These are phyloP conservation scores for Metaphire vulgaris DNA, from an alignment of 1,140 invertebrate species.

Conservation along the genomic window DNA sequence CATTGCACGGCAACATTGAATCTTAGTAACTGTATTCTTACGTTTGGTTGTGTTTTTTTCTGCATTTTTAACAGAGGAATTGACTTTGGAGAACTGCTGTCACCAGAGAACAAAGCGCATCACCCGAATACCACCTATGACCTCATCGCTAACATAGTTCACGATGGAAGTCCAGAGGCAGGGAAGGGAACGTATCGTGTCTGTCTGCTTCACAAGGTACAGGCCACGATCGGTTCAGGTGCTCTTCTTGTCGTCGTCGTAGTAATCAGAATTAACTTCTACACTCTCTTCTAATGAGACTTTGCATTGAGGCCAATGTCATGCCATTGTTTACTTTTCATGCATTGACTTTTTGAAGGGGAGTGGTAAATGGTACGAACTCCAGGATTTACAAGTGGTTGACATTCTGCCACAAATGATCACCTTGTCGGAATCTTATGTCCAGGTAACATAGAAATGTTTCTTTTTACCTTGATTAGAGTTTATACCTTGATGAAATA, in stretches of 20 bases:
- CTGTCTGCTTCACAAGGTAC: slow-evolving; percentile 89
- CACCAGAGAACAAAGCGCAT: slow-evolving; percentile 67
- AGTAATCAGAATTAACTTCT: too few species aligned
- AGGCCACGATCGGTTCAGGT: slow-evolving; percentile 6
- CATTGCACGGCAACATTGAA: too few species aligned
- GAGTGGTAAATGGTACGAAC: slow-evolving; percentile 78
- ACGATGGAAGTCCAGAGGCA: slow-evolving; percentile 89
- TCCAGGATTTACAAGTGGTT: slow-evolving; percentile 97
- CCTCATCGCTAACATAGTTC: slow-evolving; percentile 94
- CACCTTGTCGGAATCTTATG: slow-evolving; percentile 95
- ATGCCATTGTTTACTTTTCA: too few species aligned
- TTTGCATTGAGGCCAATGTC: too few species aligned
- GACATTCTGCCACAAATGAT: slow-evolving; percentile 99
- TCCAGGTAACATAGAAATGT: too few species aligned
- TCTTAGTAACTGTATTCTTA: too few species aligned
- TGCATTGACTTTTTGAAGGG: too few species aligned
- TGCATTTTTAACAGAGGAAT: slow-evolving; percentile 68
- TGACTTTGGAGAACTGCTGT: slow-evolving; percentile 92
- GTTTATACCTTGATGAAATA: too few species aligned
- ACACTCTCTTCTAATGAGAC: too few species aligned
- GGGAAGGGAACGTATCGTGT: slow-evolving; percentile 82
- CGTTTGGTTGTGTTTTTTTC: background rate
- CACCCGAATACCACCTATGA: slow-evolving; percentile 80
- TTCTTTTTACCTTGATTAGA: too few species aligned
- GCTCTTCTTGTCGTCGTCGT: background rate